Conservation (phyloP, 30 jellyfish, hydroid and myxozoan species). For the Aurelia aurita region DNA sequence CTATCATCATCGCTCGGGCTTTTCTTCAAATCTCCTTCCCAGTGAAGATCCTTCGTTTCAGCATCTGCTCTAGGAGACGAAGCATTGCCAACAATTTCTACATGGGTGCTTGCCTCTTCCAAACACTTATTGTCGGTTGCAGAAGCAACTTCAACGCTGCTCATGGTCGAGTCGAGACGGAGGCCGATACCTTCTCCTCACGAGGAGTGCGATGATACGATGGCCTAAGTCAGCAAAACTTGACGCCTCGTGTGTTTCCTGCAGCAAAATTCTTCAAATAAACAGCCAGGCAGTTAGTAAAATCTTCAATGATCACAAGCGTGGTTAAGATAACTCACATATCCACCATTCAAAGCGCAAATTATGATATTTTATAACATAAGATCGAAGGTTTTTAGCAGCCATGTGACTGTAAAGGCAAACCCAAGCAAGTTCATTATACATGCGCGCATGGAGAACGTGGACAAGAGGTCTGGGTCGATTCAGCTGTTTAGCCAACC, state of each 20-base stretch:
- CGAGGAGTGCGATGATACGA: conserved; percentile 10
- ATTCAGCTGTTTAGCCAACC: conserved; percentile 81
- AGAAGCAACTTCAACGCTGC: conserved; percentile 72
- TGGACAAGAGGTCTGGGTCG: conserved; percentile 82
- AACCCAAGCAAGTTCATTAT: conserved; percentile 44
- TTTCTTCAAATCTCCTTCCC: conserved; percentile 34
- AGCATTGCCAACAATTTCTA: not conserved
- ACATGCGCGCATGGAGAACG: conserved; percentile 82
- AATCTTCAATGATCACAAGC: no score
- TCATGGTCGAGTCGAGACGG: conserved; percentile 47
- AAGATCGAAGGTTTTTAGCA: conserved; percentile 16
- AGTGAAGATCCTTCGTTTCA: conserved; percentile 20
- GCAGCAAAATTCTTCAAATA: no score
- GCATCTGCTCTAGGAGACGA: conserved; percentile 29
- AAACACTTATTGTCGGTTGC: conserved; percentile 26
- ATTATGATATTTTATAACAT: not conserved
- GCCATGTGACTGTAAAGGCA: conserved; percentile 77
- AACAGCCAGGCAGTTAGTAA: no score
- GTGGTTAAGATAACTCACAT: not conserved
- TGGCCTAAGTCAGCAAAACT: conserved; percentile 48
- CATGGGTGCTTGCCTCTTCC: conserved; percentile 15
- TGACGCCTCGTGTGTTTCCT: conserved; percentile 2
- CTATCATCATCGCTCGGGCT: conserved; percentile 33
- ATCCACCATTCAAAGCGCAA: conserved; percentile 28
- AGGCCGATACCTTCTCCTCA: conserved; percentile 43